phyloP scores from a whole-genome alignment of 2,113 vertebrate species.

The Scomber colias region DNA sequence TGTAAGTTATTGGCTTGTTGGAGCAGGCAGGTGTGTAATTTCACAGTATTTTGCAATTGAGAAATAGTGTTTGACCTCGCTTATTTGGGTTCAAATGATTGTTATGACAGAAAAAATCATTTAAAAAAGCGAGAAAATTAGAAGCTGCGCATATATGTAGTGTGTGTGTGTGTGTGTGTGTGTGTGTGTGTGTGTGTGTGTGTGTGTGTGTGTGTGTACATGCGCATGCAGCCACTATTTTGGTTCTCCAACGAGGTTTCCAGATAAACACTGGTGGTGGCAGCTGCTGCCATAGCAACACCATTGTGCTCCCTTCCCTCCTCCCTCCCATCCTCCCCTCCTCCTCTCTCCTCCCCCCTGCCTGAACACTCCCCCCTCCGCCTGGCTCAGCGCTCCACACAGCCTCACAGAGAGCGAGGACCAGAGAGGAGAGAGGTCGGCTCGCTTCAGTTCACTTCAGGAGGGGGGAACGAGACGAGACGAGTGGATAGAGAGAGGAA shows the following conservation, averaged over 20 bases:
- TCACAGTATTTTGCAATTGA: too few species aligned
- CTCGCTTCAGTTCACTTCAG: constrained; percentile 27
- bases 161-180: constrained; percentile 22
- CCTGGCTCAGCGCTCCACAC: constrained; percentile 41
- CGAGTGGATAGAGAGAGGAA: constrained; percentile 16
- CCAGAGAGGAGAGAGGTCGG: constrained; percentile 65
- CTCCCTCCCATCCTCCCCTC: constrained; percentile 26
- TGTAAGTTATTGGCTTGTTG: too few species aligned
- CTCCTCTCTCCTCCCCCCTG: constrained; percentile 38
- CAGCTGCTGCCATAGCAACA: constrained; percentile 93
- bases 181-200: constrained; percentile 11
- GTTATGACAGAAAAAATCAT: not conserved
- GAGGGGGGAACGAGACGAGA: constrained; percentile 1
- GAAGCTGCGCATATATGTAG: not conserved
- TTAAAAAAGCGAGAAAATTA: not conserved
- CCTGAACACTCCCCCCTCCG: constrained; percentile 51
- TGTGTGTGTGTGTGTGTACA: not conserved
- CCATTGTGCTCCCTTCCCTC: constrained; percentile 80
- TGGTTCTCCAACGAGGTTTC: constrained; percentile 83
- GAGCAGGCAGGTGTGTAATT: too few species aligned
- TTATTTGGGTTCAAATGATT: too few species aligned
- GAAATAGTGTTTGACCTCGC: not conserved
- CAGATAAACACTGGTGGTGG: constrained; percentile 93
- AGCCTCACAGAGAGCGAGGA: constrained; percentile 49
- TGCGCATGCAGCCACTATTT: constrained; percentile 72